Evolutionary conservation across 2,113 vertebrate species (phyloP).

Genomic region (Hyperopisus bebe): DNA sequence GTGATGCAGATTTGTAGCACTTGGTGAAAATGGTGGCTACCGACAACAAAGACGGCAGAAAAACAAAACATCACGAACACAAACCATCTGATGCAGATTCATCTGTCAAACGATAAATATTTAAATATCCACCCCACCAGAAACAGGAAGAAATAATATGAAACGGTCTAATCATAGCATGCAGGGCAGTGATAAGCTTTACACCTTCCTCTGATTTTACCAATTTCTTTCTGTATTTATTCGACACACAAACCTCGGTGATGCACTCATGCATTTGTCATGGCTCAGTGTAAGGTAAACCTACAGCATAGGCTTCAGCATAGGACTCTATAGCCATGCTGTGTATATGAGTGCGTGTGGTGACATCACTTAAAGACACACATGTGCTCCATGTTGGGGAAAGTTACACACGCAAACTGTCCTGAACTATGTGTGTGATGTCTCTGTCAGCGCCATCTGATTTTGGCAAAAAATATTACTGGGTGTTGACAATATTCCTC

Average conservation of each 20-base stretch:
- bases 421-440: neutral
- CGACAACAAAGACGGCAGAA: slow-evolving; percentile 53
- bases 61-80: slow-evolving; percentile 63
- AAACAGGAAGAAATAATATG: slow-evolving; percentile 17
- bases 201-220: neutral
- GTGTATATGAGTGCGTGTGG: neutral
- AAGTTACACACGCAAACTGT: neutral
- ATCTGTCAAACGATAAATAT: slow-evolving; percentile 64
- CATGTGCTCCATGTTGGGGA: neutral
- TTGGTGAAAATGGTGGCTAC: slow-evolving; percentile 40
- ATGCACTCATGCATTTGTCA: neutral
- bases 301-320: neutral
- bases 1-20: slow-evolving; percentile 59
- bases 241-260: neutral
- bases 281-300: neutral
- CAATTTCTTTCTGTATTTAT: neutral
- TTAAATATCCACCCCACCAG: slow-evolving; percentile 62
- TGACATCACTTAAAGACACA: neutral
- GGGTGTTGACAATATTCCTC: neutral
- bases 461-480: neutral
- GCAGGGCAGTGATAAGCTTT: neutral
- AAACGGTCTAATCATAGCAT: neutral
- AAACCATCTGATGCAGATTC: slow-evolving; percentile 57
- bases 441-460: neutral
- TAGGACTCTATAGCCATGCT: neutral